Evolutionary conservation across 2,113 vertebrate genomes (phyloP).

Genomic region (Alouatta palliata): DNA sequence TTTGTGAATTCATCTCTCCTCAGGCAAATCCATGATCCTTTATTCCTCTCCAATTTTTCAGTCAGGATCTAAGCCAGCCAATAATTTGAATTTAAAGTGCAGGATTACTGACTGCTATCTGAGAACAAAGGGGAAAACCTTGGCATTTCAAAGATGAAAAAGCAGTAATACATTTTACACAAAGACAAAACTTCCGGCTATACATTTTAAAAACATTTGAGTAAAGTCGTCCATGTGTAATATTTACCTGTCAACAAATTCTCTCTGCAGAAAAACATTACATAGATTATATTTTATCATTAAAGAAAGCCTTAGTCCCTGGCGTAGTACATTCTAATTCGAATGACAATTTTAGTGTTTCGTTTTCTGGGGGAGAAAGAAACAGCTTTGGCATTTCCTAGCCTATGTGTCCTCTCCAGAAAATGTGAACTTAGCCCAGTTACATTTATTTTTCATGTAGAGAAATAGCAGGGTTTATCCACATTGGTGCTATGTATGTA

Average conservation of each 20-base stretch:
- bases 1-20: background rate
- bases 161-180: background rate
- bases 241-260: constrained; percentile 5
- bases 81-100: constrained; percentile 15
- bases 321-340: background rate
- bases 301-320: constrained; percentile 4
- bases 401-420: constrained; percentile 22
- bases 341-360: background rate
- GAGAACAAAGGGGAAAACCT: background rate
- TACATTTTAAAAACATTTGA: background rate
- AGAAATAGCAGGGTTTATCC: constrained; percentile 69
- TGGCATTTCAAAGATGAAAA: background rate
- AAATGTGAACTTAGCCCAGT: constrained; percentile 52
- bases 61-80: background rate
- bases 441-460: constrained; percentile 55
- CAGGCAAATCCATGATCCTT: background rate
- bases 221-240: background rate
- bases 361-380: constrained; percentile 58
- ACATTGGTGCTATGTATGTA: constrained; percentile 9
- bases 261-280: background rate
- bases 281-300: constrained; percentile 50
- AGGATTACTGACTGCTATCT: background rate
- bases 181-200: background rate
- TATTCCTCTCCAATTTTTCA: background rate
- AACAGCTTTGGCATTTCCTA: constrained; percentile 42